phyloP scores from a whole-genome alignment of 2,797 vertebrate genomes.

The Stomatorhinus walkeri region DNA sequence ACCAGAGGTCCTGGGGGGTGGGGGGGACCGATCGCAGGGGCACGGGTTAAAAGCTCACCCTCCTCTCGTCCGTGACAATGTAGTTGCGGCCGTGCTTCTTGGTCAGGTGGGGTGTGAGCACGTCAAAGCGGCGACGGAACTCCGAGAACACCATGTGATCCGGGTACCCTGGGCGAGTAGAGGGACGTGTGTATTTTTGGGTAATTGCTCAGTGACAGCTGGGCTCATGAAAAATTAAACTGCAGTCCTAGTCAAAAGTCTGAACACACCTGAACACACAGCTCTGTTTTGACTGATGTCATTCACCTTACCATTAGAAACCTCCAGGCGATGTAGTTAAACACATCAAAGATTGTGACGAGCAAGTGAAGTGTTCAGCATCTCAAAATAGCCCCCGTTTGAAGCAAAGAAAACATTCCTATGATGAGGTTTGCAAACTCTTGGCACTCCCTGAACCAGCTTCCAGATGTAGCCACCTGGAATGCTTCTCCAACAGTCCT shows the following conservation, averaged over 20 bases:
- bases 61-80: constrained; percentile 85
- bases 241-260: neutral
- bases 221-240: neutral
- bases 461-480: neutral
- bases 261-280: neutral
- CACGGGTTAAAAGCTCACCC: constrained; percentile 57
- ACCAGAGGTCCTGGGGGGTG: constrained; percentile 42
- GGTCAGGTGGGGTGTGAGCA: constrained; percentile 84
- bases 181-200: neutral
- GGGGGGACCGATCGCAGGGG: neutral
- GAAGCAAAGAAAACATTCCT: neutral
- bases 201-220: neutral
- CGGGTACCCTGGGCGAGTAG: constrained; percentile 70
- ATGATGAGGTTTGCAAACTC: neutral
- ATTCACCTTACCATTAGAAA: neutral
- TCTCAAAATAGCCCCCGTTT: neutral
- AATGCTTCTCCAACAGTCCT: neutral
- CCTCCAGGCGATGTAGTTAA: neutral
- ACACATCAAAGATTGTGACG: neutral
- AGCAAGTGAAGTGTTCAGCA: neutral
- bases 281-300: neutral
- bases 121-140: constrained; percentile 88
- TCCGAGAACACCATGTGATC: constrained; percentile 96
- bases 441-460: neutral
- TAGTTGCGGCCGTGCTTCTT: constrained; percentile 92